Evolutionary conservation across 2,888 invertebrate genomes (phyloP).

Genomic region (Polydrusus tereticollis): DNA sequence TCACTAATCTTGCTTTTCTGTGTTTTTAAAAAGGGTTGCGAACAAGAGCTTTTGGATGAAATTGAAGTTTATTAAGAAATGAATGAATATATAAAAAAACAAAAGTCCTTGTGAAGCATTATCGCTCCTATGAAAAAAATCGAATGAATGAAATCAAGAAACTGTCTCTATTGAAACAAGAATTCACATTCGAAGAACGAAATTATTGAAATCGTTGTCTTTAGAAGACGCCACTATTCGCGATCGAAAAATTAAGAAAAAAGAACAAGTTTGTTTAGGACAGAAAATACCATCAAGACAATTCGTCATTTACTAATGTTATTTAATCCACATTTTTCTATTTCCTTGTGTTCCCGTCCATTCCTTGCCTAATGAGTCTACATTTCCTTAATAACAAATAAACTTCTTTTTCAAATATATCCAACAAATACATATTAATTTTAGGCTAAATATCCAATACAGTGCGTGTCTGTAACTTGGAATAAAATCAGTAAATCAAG

Average conservation of each 20-base stretch:
- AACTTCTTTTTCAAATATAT: slow-evolving; percentile 43
- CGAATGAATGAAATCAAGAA: slow-evolving; percentile 36
- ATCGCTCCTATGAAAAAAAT: slow-evolving; percentile 44
- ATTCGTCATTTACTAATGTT: background rate
- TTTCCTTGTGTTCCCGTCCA: slow-evolving; percentile 23
- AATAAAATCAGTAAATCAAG: no score
- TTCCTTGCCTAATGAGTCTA: slow-evolving; percentile 12
- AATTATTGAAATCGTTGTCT: slow-evolving; percentile 53
- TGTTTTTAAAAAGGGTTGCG: slow-evolving; percentile 86
- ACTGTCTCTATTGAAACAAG: slow-evolving; percentile 39
- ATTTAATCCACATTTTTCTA: slow-evolving; percentile 3
- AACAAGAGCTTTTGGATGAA: slow-evolving; percentile 88
- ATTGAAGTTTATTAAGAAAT: slow-evolving; percentile 64
- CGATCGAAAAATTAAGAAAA: slow-evolving; percentile 41
- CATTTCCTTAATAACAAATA: slow-evolving; percentile 30
- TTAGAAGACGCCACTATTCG: slow-evolving; percentile 58
- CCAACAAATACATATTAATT: slow-evolving; percentile 5
- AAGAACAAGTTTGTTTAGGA: slow-evolving; percentile 36
- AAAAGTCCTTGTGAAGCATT: slow-evolving; percentile 42
- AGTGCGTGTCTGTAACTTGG: no score
- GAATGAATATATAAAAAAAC: slow-evolving; percentile 44
- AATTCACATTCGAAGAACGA: slow-evolving; percentile 62
- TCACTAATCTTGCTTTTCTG: slow-evolving; percentile 73
- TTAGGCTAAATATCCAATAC: background rate
- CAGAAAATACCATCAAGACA: slow-evolving; percentile 21